phyloP scores from a whole-genome alignment of 30 jellyfish, hydroid and myxozoan genomes.

The Haliclystus octoradiatus region DNA sequence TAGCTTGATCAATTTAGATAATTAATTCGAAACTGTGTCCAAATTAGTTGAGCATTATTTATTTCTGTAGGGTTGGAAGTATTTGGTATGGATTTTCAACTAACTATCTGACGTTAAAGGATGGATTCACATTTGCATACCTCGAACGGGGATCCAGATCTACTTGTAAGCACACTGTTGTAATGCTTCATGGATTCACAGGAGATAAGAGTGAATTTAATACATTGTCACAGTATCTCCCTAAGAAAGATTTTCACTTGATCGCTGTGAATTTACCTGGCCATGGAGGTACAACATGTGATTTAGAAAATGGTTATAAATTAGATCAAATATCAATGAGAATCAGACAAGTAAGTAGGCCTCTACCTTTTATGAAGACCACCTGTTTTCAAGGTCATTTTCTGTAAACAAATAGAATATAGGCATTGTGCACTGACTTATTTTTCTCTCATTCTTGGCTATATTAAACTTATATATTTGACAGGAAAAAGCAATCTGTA shows the following conservation, averaged over 20 bases:
- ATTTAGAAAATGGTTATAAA: not conserved
- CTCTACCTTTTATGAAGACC: too few relatives aligned
- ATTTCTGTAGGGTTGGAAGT: not conserved
- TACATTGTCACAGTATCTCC: slow-evolving; percentile 26
- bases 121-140: slow-evolving; percentile 12
- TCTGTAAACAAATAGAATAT: too few relatives aligned
- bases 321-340: not conserved
- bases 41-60: too few relatives aligned
- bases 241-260: slow-evolving; percentile 37
- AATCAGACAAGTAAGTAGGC: not conserved
- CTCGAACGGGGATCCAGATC: slow-evolving; percentile 49
- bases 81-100: not conserved
- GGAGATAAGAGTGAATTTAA: slow-evolving; percentile 40
- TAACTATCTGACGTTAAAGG: not conserved
- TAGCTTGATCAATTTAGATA: too few relatives aligned
- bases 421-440: too few relatives aligned
- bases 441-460: too few relatives aligned
- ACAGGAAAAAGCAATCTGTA: too few relatives aligned
- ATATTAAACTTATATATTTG: too few relatives aligned
- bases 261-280: slow-evolving; percentile 80
- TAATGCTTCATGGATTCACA: slow-evolving; percentile 67
- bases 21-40: too few relatives aligned
- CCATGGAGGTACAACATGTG: slow-evolving; percentile 55
- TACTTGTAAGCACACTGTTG: slow-evolving; percentile 15
- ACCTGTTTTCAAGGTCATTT: too few relatives aligned